A percentile compares a stretch with the other conserved stretches of the same genome.
phyloP scores from a whole-genome alignment of 2,113 vertebrate species.

The Eulemur rufifrons region DNA sequence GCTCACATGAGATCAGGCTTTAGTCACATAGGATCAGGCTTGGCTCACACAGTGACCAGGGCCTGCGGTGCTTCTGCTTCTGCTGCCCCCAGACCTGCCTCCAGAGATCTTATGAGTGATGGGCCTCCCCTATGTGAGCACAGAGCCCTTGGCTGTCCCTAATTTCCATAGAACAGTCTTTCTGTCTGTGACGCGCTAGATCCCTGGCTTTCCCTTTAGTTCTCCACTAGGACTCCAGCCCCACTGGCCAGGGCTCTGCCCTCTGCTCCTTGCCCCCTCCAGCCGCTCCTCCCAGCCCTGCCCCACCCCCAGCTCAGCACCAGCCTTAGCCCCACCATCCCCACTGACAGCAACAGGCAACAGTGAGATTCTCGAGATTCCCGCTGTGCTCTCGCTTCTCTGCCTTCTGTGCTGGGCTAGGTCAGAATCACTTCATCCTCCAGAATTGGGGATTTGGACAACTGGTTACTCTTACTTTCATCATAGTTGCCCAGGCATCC shows the following conservation, averaged over 20 bases:
- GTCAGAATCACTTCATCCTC: neutral
- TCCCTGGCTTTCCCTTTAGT: neutral
- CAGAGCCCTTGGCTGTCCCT: neutral
- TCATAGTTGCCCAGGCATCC: neutral
- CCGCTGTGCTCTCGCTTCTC: neutral
- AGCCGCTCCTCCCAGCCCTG: neutral
- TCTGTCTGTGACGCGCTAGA: neutral
- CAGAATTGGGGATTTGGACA: neutral
- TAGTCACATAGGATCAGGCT: neutral
- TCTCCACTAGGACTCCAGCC: neutral
- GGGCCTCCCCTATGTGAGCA: neutral
- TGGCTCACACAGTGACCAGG: neutral
- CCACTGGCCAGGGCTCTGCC: neutral
- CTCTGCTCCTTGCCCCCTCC: neutral
- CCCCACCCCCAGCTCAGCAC: no score
- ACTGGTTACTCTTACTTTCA: neutral
- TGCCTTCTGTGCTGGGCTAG: neutral
- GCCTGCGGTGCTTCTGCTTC: neutral
- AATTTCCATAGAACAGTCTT: neutral
- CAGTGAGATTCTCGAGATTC: neutral
- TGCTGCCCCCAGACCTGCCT: neutral
- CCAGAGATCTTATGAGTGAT: neutral
- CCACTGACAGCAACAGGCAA: no score
- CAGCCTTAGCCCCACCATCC: neutral
- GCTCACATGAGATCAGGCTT: neutral